Base-by-base conservation (phyloP, 2,113 vertebrate species). In the Actenoides hombroni region DNA sequence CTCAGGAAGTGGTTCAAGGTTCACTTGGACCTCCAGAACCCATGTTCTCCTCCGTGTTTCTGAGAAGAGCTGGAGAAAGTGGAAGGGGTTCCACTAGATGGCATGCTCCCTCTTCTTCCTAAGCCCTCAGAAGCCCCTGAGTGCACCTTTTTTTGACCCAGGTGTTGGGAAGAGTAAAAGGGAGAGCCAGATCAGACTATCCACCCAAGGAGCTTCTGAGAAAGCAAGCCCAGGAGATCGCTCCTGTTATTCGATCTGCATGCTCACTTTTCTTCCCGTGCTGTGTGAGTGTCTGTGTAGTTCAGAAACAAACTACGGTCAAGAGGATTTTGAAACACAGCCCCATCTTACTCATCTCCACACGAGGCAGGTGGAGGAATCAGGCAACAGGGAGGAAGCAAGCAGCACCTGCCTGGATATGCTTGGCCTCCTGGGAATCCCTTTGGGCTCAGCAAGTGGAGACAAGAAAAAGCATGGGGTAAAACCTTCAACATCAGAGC, bases 361-460 rank as follows among this genome's bases (percentile, higher is more conserved):
- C 11, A 28, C 2, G 25, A 51, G 60, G 37, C 64, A 83, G 51
- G 6, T 1, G 2, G 57, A 90, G 29, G 14, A 18, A 42, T 16
- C 60, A 48, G 53, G 51, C 39, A 93, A 73, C 10, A 93, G 33
- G 35, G n/a, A 87, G 56, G 37, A 83, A 15, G 26, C 15, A 94
- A 75, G 53, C 3, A 90, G 56, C 79, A 93, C 39, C 82, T 86
- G 68, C 39, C 51, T 86, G 78, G 54, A 46, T 76, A 67, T 56
- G 63, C 67, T 2, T 70, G 46, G 33, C 40, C 63, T 93, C 56
- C 46, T 88, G 46, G 48, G 94, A 96, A 84, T 49, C 61, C 80
- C 79, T 90, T 60, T 80, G 73, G 88, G 61, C 64, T 93, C 57
- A 77, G 63, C 90, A 96, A 94, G 92, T 42, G 37, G 56, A 83